Conservation (phyloP, 2,797 vertebrate genomes). For the Lagocephalus sceleratus region DNA sequence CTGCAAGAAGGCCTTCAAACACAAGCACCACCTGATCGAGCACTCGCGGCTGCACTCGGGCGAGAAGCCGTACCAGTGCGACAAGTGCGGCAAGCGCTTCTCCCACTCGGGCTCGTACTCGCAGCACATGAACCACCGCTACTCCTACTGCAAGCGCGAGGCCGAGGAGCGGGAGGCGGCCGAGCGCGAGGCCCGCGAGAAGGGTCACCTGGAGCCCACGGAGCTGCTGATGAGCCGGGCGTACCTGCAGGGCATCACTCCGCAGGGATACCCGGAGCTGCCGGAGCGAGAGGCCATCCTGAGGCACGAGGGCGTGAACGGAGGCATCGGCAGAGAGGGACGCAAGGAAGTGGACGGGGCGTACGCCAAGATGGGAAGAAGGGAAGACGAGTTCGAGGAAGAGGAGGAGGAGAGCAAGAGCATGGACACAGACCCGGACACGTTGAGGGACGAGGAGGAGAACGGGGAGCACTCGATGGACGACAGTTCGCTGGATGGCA, state of each 20-base stretch:
- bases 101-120: constrained; percentile 98
- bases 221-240: constrained; percentile 98
- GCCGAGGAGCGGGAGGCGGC: constrained; percentile 96
- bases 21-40: constrained; percentile 99
- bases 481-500: constrained; percentile 98
- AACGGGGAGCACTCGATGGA: constrained; percentile 98
- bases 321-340: constrained; percentile 86
- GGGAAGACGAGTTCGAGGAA: constrained; percentile 93
- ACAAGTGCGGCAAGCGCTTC: constrained; percentile 98
- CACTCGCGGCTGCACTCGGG: constrained; percentile 97
- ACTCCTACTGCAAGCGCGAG: constrained; percentile 99
- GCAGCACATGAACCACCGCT: constrained; percentile 99
- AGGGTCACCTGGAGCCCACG: constrained; percentile 93
- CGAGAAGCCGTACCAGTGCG: constrained; percentile 98
- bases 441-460: constrained; percentile 96
- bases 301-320: constrained; percentile 77
- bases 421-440: constrained; percentile 97
- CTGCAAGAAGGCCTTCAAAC: constrained; percentile 99
- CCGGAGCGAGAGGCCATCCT: constrained; percentile 86
- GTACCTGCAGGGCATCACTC: constrained; percentile 94
- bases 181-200: constrained; percentile 91
- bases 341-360: constrained; percentile 89
- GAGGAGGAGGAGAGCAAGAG: constrained; percentile 98
- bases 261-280: constrained; percentile 93
- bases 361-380: constrained; percentile 89